Conservation (phyloP, 2,113 vertebrate species). For the Phrynosoma blainvillii region DNA sequence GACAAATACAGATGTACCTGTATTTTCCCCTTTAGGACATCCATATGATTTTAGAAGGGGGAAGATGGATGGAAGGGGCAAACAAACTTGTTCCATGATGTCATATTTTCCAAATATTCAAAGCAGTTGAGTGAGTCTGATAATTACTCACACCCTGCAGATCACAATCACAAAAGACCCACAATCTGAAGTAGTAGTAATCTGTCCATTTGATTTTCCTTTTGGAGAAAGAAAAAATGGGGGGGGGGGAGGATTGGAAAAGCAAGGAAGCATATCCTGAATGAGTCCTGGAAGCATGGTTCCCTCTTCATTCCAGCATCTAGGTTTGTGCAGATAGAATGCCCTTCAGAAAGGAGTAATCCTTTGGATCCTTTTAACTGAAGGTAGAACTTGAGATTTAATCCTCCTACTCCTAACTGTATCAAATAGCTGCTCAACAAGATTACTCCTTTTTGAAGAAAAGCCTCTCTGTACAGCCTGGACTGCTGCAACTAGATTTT, state of each 20-base stretch:
- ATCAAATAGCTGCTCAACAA: background rate
- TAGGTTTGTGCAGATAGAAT: background rate
- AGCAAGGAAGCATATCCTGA: background rate
- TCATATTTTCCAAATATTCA: background rate
- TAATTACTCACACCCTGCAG: background rate
- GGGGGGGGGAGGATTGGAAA: background rate
- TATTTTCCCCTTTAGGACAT: background rate
- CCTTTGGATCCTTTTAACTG: slow-evolving; percentile 7
- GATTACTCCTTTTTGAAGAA: background rate
- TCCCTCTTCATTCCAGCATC: background rate
- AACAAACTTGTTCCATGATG: background rate
- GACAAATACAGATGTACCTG: background rate
- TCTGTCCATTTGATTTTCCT: background rate
- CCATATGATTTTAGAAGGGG: background rate
- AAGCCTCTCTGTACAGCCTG: background rate
- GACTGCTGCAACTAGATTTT: background rate
- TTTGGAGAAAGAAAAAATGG: background rate
- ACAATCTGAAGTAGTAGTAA: background rate
- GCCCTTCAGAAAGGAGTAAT: background rate
- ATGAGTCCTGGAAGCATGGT: background rate
- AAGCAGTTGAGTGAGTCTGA: background rate
- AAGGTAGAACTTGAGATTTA: background rate
- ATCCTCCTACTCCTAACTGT: background rate
- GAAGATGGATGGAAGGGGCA: background rate
- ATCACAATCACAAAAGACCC: background rate